phyloP scores from a whole-genome alignment of 2,113 vertebrate genomes.

The Podocnemis expansa region DNA sequence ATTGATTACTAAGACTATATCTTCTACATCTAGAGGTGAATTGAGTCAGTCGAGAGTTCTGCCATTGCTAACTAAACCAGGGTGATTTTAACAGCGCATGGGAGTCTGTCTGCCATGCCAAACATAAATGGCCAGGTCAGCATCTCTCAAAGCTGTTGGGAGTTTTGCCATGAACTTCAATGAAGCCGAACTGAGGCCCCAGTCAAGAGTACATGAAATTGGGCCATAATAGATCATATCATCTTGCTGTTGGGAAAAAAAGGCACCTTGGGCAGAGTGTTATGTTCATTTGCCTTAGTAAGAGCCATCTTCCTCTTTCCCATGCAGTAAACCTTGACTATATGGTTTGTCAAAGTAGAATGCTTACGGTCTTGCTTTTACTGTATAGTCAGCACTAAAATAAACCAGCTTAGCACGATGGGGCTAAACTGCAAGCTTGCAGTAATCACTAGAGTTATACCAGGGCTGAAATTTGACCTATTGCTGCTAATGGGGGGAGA shows the following conservation, averaged over 20 bases:
- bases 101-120: background rate
- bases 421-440: background rate
- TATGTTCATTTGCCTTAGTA: background rate
- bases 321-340: background rate
- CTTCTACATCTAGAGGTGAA: background rate
- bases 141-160: background rate
- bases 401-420: background rate
- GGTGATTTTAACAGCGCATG: background rate
- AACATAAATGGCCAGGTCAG: conserved; percentile 25
- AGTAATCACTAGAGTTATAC: background rate
- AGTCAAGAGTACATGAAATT: background rate
- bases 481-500: background rate
- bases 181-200: background rate
- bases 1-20: background rate
- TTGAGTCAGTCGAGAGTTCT: background rate
- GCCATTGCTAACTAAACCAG: accelerated
- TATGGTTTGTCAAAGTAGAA: background rate
- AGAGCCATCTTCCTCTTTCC: accelerated
- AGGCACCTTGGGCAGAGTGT: background rate
- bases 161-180: conserved; percentile 13
- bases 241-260: background rate
- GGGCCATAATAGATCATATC: background rate
- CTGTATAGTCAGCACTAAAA: background rate
- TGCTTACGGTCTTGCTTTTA: background rate
- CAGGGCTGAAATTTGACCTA: background rate